A percentile compares a stretch with the other conserved stretches of the same genome.
Evolutionary conservation across 2,797 vertebrate genomes (phyloP).

Genomic region (Pseudomugil gertrudae): DNA sequence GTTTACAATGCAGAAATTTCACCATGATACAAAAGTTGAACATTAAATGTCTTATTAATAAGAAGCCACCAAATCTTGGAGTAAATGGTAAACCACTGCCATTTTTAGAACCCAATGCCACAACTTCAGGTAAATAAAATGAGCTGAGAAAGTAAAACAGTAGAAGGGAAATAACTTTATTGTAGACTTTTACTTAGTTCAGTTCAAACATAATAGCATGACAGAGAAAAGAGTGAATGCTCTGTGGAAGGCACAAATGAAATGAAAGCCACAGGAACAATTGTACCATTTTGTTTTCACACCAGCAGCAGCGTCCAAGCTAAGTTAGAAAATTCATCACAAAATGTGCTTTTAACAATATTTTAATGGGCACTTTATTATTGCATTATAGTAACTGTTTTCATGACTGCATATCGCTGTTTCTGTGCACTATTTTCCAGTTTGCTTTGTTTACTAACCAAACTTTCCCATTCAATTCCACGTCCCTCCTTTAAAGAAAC

Average conservation of each 20-base stretch:
- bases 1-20: too few relatives aligned
- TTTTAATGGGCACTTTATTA: constrained; percentile 12
- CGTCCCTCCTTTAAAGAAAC: not conserved
- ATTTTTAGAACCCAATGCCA: not conserved
- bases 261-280: constrained; percentile 30
- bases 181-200: constrained; percentile 30
- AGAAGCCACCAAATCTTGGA: not conserved
- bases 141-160: not conserved
- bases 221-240: constrained; percentile 37
- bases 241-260: constrained; percentile 66
- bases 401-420: constrained; percentile 12
- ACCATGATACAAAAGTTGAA: not conserved
- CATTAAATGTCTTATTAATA: not conserved
- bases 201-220: constrained; percentile 52
- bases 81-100: not conserved
- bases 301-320: constrained; percentile 43
- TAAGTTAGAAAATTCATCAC: constrained; percentile 37
- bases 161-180: constrained; percentile 53
- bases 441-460: constrained; percentile 4
- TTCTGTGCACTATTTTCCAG: constrained; percentile 36
- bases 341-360: constrained; percentile 58
- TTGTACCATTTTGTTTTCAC: constrained; percentile 36
- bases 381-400: constrained; percentile 42
- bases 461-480: not conserved
- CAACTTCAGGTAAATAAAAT: not conserved